Conservation (phyloP, 2,888 invertebrate species). For the Nezara viridula region DNA sequence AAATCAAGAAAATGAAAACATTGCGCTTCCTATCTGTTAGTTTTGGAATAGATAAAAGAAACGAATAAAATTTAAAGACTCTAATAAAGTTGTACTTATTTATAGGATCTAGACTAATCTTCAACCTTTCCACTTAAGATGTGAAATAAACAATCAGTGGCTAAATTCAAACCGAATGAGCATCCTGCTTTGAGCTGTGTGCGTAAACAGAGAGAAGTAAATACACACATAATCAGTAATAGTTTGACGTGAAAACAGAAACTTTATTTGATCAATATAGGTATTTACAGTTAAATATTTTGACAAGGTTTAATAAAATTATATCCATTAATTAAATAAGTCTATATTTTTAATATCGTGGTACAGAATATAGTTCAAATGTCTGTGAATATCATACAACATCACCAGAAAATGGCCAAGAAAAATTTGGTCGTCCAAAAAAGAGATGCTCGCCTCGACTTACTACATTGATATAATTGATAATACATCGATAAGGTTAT, state of each 20-base stretch:
- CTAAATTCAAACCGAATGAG: not conserved
- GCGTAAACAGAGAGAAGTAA: not conserved
- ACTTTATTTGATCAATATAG: not conserved
- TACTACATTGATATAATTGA: too few species aligned
- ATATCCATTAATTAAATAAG: not conserved
- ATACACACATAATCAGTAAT: not conserved
- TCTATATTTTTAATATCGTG: not conserved
- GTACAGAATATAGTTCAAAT: too few species aligned
- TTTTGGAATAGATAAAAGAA: not conserved
- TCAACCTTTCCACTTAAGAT: not conserved
- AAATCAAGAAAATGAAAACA: too few species aligned
- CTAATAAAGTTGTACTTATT: slow-evolving; percentile 7
- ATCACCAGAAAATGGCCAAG: too few species aligned
- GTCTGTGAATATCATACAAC: too few species aligned
- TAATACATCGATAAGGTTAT: too few species aligned
- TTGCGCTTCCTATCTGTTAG: not conserved
- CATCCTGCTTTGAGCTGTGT: slow-evolving; percentile 1
- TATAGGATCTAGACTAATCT: not conserved
- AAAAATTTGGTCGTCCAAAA: too few species aligned
- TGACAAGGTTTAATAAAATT: not conserved
- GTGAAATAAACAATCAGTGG: slow-evolving; percentile 6
- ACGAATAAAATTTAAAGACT: not conserved
- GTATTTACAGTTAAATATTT: not conserved
- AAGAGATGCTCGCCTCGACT: too few species aligned
- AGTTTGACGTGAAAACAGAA: not conserved